These are phyloP conservation scores for Amazonetta brasiliensis DNA, from an alignment of 2,797 vertebrate species.

Conservation along the genomic window DNA sequence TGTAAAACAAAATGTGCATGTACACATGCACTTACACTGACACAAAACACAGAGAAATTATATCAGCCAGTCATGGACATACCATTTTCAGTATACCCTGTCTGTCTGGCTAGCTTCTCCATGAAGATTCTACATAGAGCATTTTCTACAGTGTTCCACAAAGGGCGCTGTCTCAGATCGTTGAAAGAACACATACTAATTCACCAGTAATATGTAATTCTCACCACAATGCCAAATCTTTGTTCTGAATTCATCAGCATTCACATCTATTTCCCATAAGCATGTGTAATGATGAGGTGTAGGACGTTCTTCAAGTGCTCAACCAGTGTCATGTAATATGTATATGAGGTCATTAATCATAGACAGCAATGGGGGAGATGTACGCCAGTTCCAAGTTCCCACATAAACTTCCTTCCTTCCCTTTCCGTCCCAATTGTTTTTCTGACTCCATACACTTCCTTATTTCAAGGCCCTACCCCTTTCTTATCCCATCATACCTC, in stretches of 20 bases:
- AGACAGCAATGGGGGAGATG: not conserved
- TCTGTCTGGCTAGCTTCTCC: not conserved
- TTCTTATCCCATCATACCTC: not conserved
- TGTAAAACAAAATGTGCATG: not conserved
- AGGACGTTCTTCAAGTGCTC: not conserved
- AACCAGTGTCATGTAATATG: not conserved
- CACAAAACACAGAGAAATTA: not conserved
- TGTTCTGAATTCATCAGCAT: not conserved
- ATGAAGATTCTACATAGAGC: not conserved
- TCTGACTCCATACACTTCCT: not conserved
- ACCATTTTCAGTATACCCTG: not conserved
- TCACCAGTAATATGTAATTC: not conserved
- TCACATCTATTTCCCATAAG: not conserved
- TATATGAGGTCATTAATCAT: slow-evolving; percentile 6
- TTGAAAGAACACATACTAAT: not conserved
- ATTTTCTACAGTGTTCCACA: not conserved
- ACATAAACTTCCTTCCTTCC: not conserved
- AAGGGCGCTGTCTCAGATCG: not conserved
- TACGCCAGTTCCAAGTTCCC: not conserved
- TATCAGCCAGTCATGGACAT: not conserved
- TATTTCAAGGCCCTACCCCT: not conserved
- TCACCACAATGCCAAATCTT: not conserved
- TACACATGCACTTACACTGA: not conserved
- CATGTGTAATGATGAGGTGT: not conserved
- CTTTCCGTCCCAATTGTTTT: not conserved